These are phyloP conservation scores for Seira ritae DNA, from an alignment of 2,888 invertebrate genomes.

Conservation along the genomic window DNA sequence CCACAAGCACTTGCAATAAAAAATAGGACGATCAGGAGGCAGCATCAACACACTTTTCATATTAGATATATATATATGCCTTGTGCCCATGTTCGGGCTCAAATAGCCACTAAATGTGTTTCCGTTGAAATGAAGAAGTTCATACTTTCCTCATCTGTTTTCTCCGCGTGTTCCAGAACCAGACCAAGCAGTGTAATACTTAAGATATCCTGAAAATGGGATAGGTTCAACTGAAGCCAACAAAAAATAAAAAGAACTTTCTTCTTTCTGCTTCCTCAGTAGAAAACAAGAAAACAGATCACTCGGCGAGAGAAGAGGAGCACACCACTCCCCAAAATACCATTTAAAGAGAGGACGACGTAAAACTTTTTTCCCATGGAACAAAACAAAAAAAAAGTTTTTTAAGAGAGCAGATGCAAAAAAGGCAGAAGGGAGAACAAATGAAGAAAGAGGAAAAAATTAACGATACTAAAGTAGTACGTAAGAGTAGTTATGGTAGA, in stretches of 20 bases:
- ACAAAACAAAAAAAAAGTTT: slow-evolving; percentile 20
- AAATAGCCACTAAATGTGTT: slow-evolving; percentile 33
- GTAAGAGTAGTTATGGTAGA: not conserved
- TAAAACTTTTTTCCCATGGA: slow-evolving; percentile 37
- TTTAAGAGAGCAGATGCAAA: slow-evolving; percentile 24
- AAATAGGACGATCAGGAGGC: slow-evolving; percentile 31
- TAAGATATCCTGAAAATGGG: not conserved
- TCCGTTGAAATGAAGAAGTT: not conserved
- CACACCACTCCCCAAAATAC: slow-evolving; percentile 18
- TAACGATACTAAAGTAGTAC: slow-evolving; percentile 24
- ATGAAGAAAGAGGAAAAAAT: not conserved
- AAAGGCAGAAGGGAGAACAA: slow-evolving; percentile 28
- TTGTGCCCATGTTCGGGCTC: slow-evolving; percentile 17
- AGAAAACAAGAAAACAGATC: slow-evolving; percentile 18
- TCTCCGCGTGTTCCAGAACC: not conserved
- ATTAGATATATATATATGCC: slow-evolving; percentile 6
- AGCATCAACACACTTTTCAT: slow-evolving; percentile 36
- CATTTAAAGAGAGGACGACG: slow-evolving; percentile 14
- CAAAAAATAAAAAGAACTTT: slow-evolving; percentile 6
- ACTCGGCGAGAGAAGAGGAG: not conserved
- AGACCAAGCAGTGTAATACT: not conserved
- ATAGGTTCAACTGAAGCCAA: not conserved
- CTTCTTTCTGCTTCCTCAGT: slow-evolving; percentile 3
- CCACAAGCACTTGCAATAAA: slow-evolving; percentile 57
- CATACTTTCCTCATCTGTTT: slow-evolving; percentile 4